phyloP scores from a whole-genome alignment of 1,140 invertebrate species.

The Globodera rostochiensis region DNA sequence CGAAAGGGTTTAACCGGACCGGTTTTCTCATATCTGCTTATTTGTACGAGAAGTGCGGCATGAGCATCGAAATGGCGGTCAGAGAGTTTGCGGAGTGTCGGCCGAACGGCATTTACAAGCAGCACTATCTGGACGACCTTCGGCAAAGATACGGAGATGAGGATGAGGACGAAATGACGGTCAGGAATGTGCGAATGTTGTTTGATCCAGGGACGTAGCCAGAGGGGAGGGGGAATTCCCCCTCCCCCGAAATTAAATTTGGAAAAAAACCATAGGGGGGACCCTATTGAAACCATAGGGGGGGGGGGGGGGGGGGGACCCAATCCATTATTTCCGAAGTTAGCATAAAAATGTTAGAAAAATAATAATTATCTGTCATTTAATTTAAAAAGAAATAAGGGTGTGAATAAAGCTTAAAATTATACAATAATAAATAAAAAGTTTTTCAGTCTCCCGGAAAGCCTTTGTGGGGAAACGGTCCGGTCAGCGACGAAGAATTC shows the following conservation, averaged over 20 bases:
- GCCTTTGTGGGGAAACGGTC: constrained; percentile 57
- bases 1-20: constrained; percentile 84
- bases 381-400: not conserved
- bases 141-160: constrained; percentile 51
- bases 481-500: constrained; percentile 29
- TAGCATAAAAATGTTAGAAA: not conserved
- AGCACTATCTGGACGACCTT: constrained; percentile 70
- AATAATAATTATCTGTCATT: too few species aligned
- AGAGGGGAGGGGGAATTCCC: too few species aligned
- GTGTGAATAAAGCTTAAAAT: not conserved
- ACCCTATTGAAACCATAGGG: too few species aligned
- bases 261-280: too few species aligned
- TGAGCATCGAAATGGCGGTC: constrained; percentile 79
- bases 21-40: constrained; percentile 89
- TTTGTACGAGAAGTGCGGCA: constrained; percentile 78
- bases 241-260: too few species aligned
- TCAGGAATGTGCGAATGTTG: not conserved
- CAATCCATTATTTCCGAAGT: constrained; percentile 24
- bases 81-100: constrained; percentile 75
- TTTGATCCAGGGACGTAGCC: too few species aligned
- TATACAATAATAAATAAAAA: not conserved
- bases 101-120: constrained; percentile 75
- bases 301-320: too few species aligned
- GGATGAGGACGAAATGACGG: constrained; percentile 42
- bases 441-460: constrained; percentile 39